phyloP scores from a whole-genome alignment of 30 jellyfish, hydroid and myxozoan species.

The Mastigias papua region DNA sequence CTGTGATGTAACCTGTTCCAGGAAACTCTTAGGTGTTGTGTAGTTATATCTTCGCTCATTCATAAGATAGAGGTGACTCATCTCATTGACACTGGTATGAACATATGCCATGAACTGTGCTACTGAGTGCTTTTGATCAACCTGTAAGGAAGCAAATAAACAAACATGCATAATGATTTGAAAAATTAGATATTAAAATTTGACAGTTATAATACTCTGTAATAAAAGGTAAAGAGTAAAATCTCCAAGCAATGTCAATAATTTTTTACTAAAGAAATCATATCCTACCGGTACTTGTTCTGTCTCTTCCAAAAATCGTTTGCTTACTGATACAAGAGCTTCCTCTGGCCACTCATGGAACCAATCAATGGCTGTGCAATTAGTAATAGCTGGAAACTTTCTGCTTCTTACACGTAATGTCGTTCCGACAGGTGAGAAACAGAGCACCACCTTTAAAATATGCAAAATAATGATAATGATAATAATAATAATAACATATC shows the following conservation, averaged over 20 bases:
- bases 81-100: constrained; percentile 95
- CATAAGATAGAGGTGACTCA: constrained; percentile 86
- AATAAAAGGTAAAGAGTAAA: not conserved
- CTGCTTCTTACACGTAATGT: constrained; percentile 95
- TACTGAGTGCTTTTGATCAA: constrained; percentile 95
- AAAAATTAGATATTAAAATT: not conserved
- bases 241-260: not conserved
- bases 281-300: constrained; percentile 95
- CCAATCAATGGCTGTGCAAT: constrained; percentile 99
- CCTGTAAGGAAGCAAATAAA: no score
- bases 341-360: constrained; percentile 99
- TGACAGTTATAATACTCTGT: no score
- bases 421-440: constrained; percentile 99
- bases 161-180: not conserved
- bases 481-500: no score
- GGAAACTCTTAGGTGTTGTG: constrained; percentile 98
- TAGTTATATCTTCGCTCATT: constrained; percentile 97
- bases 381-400: constrained; percentile 97
- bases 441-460: constrained; percentile 83
- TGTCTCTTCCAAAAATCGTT: constrained; percentile 93
- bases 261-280: not conserved
- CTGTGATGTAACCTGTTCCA: constrained; percentile 76
- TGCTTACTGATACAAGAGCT: constrained; percentile 97
- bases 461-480: no score
- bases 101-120: constrained; percentile 98